These are phyloP conservation scores for Sebastes steindachneri DNA, from an alignment of 2,797 vertebrate species.

Conservation along the genomic window DNA sequence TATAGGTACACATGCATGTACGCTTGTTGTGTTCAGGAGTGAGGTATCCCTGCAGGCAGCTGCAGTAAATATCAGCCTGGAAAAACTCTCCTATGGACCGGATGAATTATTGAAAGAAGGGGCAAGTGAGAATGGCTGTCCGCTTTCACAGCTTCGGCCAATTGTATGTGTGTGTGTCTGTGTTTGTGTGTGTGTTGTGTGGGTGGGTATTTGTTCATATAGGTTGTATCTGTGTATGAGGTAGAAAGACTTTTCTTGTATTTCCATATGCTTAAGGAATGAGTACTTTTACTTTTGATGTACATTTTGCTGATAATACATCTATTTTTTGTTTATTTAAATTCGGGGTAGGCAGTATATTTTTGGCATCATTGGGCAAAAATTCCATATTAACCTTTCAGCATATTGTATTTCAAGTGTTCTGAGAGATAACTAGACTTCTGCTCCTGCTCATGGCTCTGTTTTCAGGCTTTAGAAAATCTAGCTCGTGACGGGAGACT, in stretches of 20 bases:
- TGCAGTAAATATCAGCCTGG: constrained; percentile 39
- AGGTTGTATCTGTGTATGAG: neutral
- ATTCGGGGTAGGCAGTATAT: too few relatives aligned
- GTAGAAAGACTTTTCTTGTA: neutral
- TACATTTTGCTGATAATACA: neutral
- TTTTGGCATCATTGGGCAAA: too few relatives aligned
- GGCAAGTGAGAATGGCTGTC: constrained; percentile 23
- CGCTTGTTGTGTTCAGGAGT: neutral
- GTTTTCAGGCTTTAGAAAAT: too few relatives aligned
- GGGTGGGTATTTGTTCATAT: neutral
- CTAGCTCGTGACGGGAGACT: too few relatives aligned
- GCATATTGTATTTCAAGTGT: too few relatives aligned
- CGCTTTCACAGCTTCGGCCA: constrained; percentile 41
- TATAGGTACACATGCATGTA: neutral
- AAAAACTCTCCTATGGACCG: constrained; percentile 49
- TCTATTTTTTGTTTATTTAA: too few relatives aligned
- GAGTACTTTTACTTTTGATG: neutral
- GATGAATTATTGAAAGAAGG: constrained; percentile 62
- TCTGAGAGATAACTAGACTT: too few relatives aligned
- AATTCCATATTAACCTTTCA: too few relatives aligned
- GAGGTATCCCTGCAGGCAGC: constrained; percentile 28
- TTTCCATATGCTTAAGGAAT: neutral
- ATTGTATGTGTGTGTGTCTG: neutral
- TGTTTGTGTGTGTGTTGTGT: neutral
- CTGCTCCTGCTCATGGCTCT: too few relatives aligned